Conservation (phyloP, 2,888 invertebrate species). For the Epinotia nisella region DNA sequence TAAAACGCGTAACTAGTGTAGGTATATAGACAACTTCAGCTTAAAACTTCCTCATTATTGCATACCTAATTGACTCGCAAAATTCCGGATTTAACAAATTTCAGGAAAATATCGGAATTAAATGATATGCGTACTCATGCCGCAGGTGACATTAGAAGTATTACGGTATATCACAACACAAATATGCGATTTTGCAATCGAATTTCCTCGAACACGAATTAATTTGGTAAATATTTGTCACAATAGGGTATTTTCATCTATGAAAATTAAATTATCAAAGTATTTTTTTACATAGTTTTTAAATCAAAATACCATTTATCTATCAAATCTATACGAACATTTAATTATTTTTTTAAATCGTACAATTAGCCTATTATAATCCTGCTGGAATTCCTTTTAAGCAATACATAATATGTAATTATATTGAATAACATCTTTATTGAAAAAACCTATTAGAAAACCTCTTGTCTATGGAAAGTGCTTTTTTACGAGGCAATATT, state of each 20-base stretch:
- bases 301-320: too few relatives aligned
- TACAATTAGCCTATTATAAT: too few relatives aligned
- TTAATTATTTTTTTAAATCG: too few relatives aligned
- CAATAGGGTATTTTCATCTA: too few relatives aligned
- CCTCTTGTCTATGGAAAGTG: too few relatives aligned
- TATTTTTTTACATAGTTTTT: too few relatives aligned
- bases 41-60: not conserved
- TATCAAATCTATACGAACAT: too few relatives aligned
- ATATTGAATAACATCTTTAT: not conserved
- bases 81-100: not conserved
- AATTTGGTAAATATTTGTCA: not conserved
- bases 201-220: not conserved
- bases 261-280: too few relatives aligned
- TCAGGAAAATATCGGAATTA: conserved; percentile 6
- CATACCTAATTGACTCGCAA: not conserved
- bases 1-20: not conserved
- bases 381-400: not conserved
- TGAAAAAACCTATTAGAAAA: too few relatives aligned
- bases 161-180: not conserved
- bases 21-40: not conserved
- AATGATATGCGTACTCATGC: not conserved
- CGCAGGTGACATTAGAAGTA: not conserved
- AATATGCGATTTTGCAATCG: not conserved
- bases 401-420: too few relatives aligned
- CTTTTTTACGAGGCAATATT: not conserved